Conservation (phyloP, 2,113 vertebrate species). For the Engystomops pustulosus region DNA sequence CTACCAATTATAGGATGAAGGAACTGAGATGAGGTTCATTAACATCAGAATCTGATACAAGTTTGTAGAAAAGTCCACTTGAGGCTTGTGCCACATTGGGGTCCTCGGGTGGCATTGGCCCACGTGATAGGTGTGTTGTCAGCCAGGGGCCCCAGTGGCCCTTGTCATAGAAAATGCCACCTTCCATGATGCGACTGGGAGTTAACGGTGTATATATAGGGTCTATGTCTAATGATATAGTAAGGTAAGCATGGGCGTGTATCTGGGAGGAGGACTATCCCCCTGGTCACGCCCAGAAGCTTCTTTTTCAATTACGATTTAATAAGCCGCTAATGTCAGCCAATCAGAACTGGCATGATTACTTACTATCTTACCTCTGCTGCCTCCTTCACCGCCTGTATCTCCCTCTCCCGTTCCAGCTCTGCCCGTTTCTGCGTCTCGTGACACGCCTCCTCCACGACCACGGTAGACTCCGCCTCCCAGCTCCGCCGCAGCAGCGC, state of each 20-base stretch:
- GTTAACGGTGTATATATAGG: no score
- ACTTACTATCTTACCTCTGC: conserved; percentile 16
- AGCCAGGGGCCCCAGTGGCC: not conserved
- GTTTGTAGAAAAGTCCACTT: not conserved
- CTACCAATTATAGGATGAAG: not conserved
- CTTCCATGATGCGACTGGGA: no score
- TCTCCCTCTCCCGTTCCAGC: conserved; percentile 17
- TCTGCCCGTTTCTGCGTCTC: conserved; percentile 35
- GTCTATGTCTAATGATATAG: no score
- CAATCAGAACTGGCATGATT: no score
- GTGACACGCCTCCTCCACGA: conserved; percentile 53
- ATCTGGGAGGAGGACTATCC: no score
- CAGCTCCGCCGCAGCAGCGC: conserved; percentile 50
- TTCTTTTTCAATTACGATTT: no score
- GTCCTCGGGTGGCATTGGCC: not conserved
- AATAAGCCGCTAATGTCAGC: no score
- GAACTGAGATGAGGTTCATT: not conserved
- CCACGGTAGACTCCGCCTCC: conserved; percentile 58
- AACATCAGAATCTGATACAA: not conserved
- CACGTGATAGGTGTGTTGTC: no score
- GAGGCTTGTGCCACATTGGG: not conserved
- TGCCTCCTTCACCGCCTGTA: not conserved
- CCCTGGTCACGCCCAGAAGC: no score
- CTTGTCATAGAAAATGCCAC: no score
- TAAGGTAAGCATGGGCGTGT: no score